Conservation (phyloP, 2,888 invertebrate species). For the Dasysyrphus tricinctus region DNA sequence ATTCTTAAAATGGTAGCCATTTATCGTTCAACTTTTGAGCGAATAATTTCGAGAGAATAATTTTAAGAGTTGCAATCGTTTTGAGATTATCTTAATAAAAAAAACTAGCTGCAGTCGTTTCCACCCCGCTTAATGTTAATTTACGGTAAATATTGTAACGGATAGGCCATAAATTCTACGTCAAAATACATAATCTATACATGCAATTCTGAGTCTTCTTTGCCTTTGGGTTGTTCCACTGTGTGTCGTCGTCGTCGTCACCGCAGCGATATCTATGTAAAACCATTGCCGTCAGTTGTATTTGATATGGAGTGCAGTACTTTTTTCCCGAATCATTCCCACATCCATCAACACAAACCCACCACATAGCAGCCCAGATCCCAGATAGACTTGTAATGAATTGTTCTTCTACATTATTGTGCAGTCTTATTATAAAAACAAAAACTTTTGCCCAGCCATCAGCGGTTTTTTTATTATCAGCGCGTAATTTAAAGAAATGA, state of each 20-base stretch:
- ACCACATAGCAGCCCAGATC: slow-evolving; percentile 37
- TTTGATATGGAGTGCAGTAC: slow-evolving; percentile 50
- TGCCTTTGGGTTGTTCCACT: background rate
- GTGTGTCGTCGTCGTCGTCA: background rate
- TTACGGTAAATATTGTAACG: too few relatives aligned
- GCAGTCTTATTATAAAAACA: slow-evolving; percentile 23
- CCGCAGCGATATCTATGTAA: slow-evolving; percentile 53
- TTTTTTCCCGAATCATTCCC: slow-evolving; percentile 56
- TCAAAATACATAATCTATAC: too few relatives aligned
- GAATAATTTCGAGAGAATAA: too few relatives aligned
- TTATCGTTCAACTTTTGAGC: too few relatives aligned
- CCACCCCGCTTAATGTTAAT: too few relatives aligned
- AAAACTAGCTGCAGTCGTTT: too few relatives aligned
- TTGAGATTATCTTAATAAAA: too few relatives aligned
- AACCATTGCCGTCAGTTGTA: slow-evolving; percentile 4
- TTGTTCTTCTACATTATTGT: slow-evolving; percentile 9
- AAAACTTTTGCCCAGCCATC: slow-evolving; percentile 36
- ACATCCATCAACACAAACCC: slow-evolving; percentile 53
- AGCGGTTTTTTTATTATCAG: slow-evolving; percentile 71
- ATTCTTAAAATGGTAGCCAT: too few relatives aligned
- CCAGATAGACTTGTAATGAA: slow-evolving; percentile 22
- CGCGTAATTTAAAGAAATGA: slow-evolving; percentile 64
- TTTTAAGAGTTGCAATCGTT: too few relatives aligned
- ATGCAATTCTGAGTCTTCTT: background rate
- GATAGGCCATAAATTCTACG: too few relatives aligned